Percentiles rank a stretch among this genome's conserved stretches.
These are phyloP conservation scores for Osmerus eperlanus DNA, from an alignment of 2,113 vertebrate species.

Conservation along the genomic window DNA sequence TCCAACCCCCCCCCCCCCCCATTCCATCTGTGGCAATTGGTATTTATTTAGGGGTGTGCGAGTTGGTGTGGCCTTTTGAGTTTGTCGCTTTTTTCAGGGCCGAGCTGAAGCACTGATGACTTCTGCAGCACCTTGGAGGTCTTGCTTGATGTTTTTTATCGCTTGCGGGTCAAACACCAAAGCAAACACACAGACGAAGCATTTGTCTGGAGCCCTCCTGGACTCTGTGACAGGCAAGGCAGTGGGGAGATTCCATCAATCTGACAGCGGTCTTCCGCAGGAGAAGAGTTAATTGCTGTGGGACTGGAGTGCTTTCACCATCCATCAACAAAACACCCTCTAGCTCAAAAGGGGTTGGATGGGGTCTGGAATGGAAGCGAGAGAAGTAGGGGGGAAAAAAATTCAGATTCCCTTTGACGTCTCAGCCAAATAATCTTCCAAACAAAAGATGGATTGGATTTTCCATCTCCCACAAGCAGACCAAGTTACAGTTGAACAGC, in stretches of 20 bases:
- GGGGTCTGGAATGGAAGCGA: conserved; percentile 47
- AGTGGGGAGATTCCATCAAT: conserved; percentile 65
- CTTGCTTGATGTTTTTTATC: conserved; percentile 18
- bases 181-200: conserved; percentile 62
- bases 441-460: conserved; percentile 49
- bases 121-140: conserved; percentile 26
- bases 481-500: conserved; percentile 1
- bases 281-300: conserved; percentile 75
- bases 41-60: no score
- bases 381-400: conserved; percentile 25
- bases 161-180: conserved; percentile 60
- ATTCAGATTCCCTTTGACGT: conserved; percentile 62
- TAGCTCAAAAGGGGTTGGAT: conserved; percentile 58
- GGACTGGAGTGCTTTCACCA: conserved; percentile 67
- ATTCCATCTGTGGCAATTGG: no score
- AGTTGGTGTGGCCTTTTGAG: no score
- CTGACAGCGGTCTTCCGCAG: conserved; percentile 67
- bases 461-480: conserved; percentile 28
- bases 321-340: conserved; percentile 67
- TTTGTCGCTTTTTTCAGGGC: no score
- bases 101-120: conserved; percentile 31
- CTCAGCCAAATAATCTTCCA: conserved; percentile 57
- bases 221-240: conserved; percentile 54
- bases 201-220: conserved; percentile 62
- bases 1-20: background rate